Conservation (phyloP, 2,113 vertebrate species). For the Scortum barcoo region DNA sequence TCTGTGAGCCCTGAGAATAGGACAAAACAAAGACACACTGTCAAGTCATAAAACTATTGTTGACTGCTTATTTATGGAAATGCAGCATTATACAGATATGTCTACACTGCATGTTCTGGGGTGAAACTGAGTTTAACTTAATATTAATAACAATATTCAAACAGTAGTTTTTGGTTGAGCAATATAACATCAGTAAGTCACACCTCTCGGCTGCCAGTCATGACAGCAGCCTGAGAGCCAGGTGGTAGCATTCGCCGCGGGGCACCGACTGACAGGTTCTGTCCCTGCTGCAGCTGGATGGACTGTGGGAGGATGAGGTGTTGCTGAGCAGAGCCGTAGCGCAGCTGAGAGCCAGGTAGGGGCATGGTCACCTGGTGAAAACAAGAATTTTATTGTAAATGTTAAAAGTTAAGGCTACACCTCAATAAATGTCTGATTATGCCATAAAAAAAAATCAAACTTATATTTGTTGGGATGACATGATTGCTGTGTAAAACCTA, state of each 20-base stretch:
- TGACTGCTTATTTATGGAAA: not conserved
- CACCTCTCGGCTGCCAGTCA: conserved; percentile 93
- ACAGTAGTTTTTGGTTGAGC: not conserved
- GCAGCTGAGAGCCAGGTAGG: conserved; percentile 95
- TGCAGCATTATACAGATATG: not conserved
- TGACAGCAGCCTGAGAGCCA: conserved; percentile 90
- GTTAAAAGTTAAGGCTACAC: not conserved
- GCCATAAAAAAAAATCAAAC: not conserved
- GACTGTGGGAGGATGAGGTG: conserved; percentile 96
- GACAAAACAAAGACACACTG: not conserved
- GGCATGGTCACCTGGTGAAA: conserved; percentile 93
- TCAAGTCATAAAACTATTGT: not conserved
- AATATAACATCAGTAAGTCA: conserved; percentile 26
- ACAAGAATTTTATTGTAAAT: not conserved
- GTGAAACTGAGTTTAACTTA: not conserved
- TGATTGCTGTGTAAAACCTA: not conserved
- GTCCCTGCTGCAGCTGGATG: conserved; percentile 96
- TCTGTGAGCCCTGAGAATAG: conserved; percentile 88
- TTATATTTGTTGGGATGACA: not conserved
- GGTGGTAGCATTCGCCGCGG: conserved; percentile 93
- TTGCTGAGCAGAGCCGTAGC: conserved; percentile 96
- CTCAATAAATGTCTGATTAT: not conserved
- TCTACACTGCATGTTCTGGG: not conserved
- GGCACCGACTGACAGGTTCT: conserved; percentile 93
- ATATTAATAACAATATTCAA: not conserved